phyloP scores from a whole-genome alignment of 1,140 invertebrate species.

The Drosophila mojavensis region DNA sequence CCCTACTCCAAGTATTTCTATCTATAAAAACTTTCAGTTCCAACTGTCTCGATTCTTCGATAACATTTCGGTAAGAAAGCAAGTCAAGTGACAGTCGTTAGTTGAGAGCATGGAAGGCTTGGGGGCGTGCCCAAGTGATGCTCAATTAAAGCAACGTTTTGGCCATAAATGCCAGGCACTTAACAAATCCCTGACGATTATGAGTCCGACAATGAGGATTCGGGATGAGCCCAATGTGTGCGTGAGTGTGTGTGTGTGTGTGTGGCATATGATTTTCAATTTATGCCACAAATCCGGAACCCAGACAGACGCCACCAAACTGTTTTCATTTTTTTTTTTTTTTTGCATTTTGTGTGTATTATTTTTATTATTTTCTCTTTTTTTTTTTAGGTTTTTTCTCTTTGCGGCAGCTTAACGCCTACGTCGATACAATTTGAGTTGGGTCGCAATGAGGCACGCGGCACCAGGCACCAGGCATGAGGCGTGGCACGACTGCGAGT shows the following conservation, averaged over 20 bases:
- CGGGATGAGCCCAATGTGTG: conserved; percentile 6
- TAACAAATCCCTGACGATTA: conserved; percentile 42
- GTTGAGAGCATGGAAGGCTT: no score
- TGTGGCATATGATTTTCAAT: conserved; percentile 77
- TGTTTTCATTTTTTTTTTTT: not conserved
- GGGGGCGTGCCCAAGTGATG: not conserved
- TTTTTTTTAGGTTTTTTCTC: conserved; percentile 11
- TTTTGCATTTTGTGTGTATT: not conserved
- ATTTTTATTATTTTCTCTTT: conserved; percentile 2
- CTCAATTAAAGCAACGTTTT: conserved; percentile 51
- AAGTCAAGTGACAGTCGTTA: not conserved
- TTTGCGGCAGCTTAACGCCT: conserved; percentile 39
- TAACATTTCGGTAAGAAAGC: not conserved
- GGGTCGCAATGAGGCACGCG: not conserved
- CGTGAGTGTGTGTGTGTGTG: not conserved
- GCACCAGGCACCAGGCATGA: no score
- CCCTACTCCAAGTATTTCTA: no score
- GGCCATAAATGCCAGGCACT: conserved; percentile 43
- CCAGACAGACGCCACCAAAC: conserved; percentile 43
- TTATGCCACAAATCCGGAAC: conserved; percentile 70
- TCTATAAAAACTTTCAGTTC: no score
- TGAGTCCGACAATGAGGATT: conserved; percentile 37
- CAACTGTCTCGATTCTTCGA: not conserved
- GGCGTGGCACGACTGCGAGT: conserved; percentile 5
- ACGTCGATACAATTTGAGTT: conserved; percentile 25